These are phyloP conservation scores for Apis laboriosa DNA, from an alignment of 1,140 invertebrate species.

Conservation along the genomic window DNA sequence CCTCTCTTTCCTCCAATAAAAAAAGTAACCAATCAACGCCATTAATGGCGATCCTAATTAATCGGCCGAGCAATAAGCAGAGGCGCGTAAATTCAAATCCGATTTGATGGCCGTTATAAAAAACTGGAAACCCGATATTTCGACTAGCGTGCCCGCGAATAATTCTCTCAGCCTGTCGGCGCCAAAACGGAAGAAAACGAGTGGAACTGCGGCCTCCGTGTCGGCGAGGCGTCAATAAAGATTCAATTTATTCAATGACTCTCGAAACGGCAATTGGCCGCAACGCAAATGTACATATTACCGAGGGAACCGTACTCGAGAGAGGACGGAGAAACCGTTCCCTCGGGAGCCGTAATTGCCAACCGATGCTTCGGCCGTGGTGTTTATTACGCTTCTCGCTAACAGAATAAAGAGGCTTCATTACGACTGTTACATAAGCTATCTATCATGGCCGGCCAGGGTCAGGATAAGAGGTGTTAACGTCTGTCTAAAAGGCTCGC, in stretches of 20 bases:
- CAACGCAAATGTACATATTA: slow-evolving; percentile 11
- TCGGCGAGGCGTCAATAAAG: slow-evolving; percentile 5
- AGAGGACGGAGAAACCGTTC: neutral
- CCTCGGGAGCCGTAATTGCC: slow-evolving; percentile 42
- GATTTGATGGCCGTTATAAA: neutral
- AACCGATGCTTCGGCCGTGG: slow-evolving; percentile 8
- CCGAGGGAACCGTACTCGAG: neutral
- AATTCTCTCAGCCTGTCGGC: neutral
- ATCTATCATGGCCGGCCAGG: slow-evolving; percentile 30
- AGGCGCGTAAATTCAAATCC: neutral
- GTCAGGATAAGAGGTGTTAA: slow-evolving; percentile 48
- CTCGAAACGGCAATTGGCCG: neutral
- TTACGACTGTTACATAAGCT: slow-evolving; percentile 54
- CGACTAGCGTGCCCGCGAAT: neutral
- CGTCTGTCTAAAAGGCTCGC: slow-evolving; percentile 11
- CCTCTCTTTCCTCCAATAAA: no score
- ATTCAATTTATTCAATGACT: slow-evolving; percentile 22
- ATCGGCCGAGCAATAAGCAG: neutral
- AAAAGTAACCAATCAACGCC: no score
- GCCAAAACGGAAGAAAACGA: neutral
- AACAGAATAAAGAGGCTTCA: slow-evolving; percentile 53
- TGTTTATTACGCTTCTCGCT: slow-evolving; percentile 40
- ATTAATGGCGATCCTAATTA: no score
- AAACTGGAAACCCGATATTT: neutral
- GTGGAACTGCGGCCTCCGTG: neutral